Base-by-base conservation (phyloP, 92 coral and sea anemone genomes). In the Paragorgia papillata region DNA sequence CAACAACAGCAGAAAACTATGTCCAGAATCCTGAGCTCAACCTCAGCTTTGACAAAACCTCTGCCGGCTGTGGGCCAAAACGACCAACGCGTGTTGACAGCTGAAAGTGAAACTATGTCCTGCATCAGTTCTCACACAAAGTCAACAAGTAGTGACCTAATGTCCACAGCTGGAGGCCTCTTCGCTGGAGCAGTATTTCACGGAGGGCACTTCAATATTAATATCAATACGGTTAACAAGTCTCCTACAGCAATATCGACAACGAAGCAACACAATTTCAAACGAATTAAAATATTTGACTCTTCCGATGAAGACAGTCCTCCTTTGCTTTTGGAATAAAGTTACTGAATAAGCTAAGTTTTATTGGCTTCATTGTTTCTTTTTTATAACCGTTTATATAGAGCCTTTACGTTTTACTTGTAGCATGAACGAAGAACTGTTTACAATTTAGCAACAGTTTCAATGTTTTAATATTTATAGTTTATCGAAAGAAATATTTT, bases 1-100 rank as follows among this genome's bases (percentile, higher is more conserved):
- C 74, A 82, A 66, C 34, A 62, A 56, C 86, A 82, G 59, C 86
- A 74, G 59, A 62, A 69, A 74, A 75, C 18, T 53, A 82, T 82
- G 81, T 75, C 76, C 34, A 65, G 66, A 24, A 75, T 75, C 62
- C 67, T 62, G 21, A 75, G 86, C 66, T 60, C 66, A 26, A 60
- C 37, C 66, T 60, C 66, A 28, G 39, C 18, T 27, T 26, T 17
- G 27, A 25, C 15, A 14, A 32, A 10, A 14, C 33, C 37, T 9
- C 13, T 8, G 32, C 28, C 12, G n/a, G 40, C 67, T 32, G 58
- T 22, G 20, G 58, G 26, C 20, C 9, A 51, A 60, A 4, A 60
- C 27, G 39, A 60, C 27, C 35, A 60, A 60, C 67, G 33, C 35
- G n/a, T 30, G 67, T 60, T 60, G 39, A 32, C 35, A 32, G 67